Conservation (phyloP, 2,888 invertebrate genomes). For the Punctoribates punctum region DNA sequence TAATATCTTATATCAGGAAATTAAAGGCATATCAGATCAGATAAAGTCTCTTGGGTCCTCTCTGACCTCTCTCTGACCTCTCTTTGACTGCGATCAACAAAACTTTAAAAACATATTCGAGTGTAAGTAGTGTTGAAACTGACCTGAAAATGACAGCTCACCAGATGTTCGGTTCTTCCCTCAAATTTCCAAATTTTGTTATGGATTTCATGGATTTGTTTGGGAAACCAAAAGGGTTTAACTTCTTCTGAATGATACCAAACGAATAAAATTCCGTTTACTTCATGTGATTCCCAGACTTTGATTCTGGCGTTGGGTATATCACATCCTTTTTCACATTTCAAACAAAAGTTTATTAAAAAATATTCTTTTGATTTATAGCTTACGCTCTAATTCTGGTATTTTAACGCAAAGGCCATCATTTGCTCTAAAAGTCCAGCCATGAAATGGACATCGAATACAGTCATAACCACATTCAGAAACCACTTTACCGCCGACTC, state of each 20-base stretch:
- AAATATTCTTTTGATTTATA: slow-evolving; percentile 21
- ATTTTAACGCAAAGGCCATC: slow-evolving; percentile 70
- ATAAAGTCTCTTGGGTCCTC: too few relatives aligned
- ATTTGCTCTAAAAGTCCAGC: slow-evolving; percentile 70
- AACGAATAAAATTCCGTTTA: slow-evolving; percentile 70
- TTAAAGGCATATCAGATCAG: too few relatives aligned
- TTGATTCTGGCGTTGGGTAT: slow-evolving; percentile 67
- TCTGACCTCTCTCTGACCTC: too few relatives aligned
- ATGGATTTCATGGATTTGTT: slow-evolving; percentile 60
- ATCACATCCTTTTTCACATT: slow-evolving; percentile 49
- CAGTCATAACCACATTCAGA: slow-evolving; percentile 60
- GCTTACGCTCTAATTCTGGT: slow-evolving; percentile 59
- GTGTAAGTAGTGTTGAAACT: not conserved
- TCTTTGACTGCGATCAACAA: too few relatives aligned
- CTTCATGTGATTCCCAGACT: slow-evolving; percentile 67
- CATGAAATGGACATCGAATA: too few relatives aligned
- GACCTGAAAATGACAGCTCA: slow-evolving; percentile 75
- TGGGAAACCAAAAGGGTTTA: slow-evolving; percentile 66
- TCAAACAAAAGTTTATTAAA: not conserved
- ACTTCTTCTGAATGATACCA: slow-evolving; percentile 74
- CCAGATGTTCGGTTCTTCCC: slow-evolving; percentile 72
- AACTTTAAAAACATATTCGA: not conserved
- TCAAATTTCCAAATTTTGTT: slow-evolving; percentile 63
- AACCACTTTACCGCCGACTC: slow-evolving; percentile 65
- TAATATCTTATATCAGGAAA: too few relatives aligned